Evolutionary conservation across 64 coral and sea anemone species (phyloP).

Genomic region (Montipora sp.): DNA sequence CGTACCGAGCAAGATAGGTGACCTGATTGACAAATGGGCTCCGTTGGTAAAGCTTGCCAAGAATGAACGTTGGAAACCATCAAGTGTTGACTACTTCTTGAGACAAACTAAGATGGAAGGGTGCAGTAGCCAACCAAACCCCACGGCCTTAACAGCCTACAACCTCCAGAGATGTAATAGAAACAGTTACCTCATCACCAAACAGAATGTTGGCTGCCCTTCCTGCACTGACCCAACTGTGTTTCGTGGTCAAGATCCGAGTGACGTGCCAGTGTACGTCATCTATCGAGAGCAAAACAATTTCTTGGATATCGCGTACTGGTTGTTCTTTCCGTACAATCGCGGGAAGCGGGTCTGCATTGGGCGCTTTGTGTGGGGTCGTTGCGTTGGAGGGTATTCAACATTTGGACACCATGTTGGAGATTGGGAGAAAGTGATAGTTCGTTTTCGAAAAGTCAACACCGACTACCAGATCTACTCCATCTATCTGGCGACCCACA

Average conservation of each 20-base stretch:
- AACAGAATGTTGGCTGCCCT: not conserved
- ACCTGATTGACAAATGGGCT: constrained; percentile 18
- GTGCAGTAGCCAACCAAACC: not conserved
- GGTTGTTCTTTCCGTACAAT: constrained; percentile 53
- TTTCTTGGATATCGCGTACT: constrained; percentile 3
- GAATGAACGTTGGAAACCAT: constrained; percentile 27
- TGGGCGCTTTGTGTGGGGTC: not conserved
- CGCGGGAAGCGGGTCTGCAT: constrained; percentile 40
- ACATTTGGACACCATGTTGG: constrained; percentile 46
- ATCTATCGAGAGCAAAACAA: not conserved
- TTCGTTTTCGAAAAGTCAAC: too few relatives aligned
- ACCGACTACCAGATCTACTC: not conserved
- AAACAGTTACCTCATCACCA: constrained; percentile 16
- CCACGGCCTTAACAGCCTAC: not conserved
- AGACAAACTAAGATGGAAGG: not conserved
- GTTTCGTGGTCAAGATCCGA: constrained; percentile 6
- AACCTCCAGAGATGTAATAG: not conserved
- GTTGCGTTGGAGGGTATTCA: constrained; percentile 16
- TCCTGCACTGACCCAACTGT: not conserved
- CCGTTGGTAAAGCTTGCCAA: constrained; percentile 22
- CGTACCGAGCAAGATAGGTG: not conserved
- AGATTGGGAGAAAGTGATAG: too few relatives aligned
- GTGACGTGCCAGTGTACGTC: not conserved
- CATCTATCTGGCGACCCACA: constrained; percentile 7
- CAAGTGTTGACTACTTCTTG: constrained; percentile 41